These are phyloP conservation scores for Siderastrea radians DNA, from an alignment of 92 coral and sea anemone species.

Conservation along the genomic window DNA sequence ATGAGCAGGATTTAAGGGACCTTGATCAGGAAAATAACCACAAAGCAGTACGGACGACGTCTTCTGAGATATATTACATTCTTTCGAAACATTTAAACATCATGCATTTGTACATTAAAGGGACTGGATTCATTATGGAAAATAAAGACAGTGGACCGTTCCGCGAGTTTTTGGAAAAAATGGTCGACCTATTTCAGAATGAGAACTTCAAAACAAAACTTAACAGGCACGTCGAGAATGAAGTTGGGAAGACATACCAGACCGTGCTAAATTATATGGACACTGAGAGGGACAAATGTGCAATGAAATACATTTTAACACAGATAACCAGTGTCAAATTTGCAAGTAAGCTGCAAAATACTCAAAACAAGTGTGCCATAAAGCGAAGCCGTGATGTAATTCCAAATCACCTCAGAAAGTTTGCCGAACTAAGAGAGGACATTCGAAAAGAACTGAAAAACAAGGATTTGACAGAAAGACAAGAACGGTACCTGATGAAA, in stretches of 20 bases:
- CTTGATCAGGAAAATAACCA: background rate
- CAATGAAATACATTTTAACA: constrained; percentile 46
- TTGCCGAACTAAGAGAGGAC: constrained; percentile 46
- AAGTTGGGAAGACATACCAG: constrained; percentile 26
- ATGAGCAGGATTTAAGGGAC: too few species aligned
- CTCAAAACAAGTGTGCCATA: constrained; percentile 33
- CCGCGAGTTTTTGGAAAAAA: constrained; percentile 23
- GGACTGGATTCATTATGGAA: constrained; percentile 48
- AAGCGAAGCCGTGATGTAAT: constrained; percentile 38
- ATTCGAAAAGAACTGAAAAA: constrained; percentile 18
- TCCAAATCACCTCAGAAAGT: constrained; percentile 32
- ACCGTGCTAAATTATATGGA: constrained; percentile 31
- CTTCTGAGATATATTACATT: background rate
- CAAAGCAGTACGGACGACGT: background rate
- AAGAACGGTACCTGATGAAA: constrained; percentile 26
- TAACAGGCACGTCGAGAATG: constrained; percentile 46
- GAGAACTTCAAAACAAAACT: constrained; percentile 20
- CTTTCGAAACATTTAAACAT: constrained; percentile 36
- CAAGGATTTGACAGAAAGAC: constrained; percentile 38
- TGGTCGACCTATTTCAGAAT: background rate
- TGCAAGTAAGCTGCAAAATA: constrained; percentile 47
- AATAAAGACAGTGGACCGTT: constrained; percentile 33
- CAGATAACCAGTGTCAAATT: constrained; percentile 52
- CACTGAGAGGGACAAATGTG: constrained; percentile 52
- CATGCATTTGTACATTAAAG: constrained; percentile 43